A percentile compares a stretch with the other conserved stretches of the same genome.
phyloP scores from a whole-genome alignment of 2,797 vertebrate genomes.

The Smutsia temminckii region DNA sequence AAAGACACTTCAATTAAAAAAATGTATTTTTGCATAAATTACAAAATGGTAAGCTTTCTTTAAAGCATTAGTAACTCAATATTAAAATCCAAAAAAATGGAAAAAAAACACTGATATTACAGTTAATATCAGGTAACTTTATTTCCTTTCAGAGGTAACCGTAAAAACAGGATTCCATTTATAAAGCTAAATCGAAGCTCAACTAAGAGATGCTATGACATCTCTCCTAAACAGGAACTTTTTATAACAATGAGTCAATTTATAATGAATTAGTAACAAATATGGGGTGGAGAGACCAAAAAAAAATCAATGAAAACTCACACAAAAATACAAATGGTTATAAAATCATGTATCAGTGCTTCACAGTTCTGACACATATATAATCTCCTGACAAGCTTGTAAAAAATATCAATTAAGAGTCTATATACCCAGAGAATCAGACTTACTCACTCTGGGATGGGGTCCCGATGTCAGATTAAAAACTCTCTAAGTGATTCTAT shows the following conservation, averaged over 20 bases:
- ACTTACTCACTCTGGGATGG: not conserved
- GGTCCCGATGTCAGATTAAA: not conserved
- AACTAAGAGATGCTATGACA: not conserved
- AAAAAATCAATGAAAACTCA: not conserved
- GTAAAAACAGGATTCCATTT: not conserved
- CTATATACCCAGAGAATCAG: not conserved
- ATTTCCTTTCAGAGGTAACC: not conserved
- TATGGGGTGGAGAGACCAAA: not conserved
- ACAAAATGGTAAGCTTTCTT: not conserved
- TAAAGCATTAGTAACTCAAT: constrained; percentile 10
- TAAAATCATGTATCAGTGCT: not conserved
- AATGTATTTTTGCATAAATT: not conserved
- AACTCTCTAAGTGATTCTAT: not conserved
- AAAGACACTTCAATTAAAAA: too few species aligned
- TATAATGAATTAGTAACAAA: not conserved
- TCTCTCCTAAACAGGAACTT: not conserved
- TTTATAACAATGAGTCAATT: not conserved
- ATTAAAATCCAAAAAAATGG: not conserved
- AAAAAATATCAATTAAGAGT: not conserved
- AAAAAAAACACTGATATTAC: not conserved
- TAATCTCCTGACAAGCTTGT: not conserved
- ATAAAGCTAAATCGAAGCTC: not conserved
- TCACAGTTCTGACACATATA: not conserved
- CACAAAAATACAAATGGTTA: not conserved
- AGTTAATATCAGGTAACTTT: constrained; percentile 1